Percentiles rank a stretch among this genome's conserved stretches.
Conservation (phyloP, 2,113 vertebrate species). For the Meles meles region DNA sequence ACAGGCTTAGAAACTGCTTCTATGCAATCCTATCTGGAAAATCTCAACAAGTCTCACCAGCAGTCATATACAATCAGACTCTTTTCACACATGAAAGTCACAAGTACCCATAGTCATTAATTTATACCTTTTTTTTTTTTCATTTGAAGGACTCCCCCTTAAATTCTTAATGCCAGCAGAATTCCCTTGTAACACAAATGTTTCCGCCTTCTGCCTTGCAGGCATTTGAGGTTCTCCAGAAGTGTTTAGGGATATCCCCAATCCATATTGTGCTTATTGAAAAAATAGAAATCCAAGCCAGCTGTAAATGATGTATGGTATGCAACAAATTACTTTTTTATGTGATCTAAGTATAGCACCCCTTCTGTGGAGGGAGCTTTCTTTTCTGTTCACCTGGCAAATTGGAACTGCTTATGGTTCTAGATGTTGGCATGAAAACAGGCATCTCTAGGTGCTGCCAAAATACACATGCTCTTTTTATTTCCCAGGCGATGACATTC, state of each 20-base stretch:
- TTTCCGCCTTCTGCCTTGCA: background rate
- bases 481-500: constrained; percentile 48
- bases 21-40: background rate
- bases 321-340: background rate
- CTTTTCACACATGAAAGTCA: background rate
- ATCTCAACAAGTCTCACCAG: background rate
- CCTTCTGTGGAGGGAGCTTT: background rate
- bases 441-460: background rate
- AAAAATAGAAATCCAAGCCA: constrained; percentile 44
- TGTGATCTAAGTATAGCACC: background rate
- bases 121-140: background rate
- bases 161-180: background rate
- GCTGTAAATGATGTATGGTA: background rate
- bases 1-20: background rate
- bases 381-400: constrained; percentile 23
- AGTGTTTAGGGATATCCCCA: constrained; percentile 32
- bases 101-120: background rate
- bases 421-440: constrained; percentile 46
- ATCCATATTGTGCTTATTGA: constrained; percentile 28
- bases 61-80: background rate
- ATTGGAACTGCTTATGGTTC: background rate
- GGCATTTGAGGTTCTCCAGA: constrained; percentile 31
- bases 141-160: background rate
- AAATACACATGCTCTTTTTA: constrained; percentile 22
- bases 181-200: background rate